Percentiles rank a stretch among this genome's conserved stretches.
Evolutionary conservation across 2,113 vertebrate species (phyloP).

Genomic region (Gobiocypris rarus): DNA sequence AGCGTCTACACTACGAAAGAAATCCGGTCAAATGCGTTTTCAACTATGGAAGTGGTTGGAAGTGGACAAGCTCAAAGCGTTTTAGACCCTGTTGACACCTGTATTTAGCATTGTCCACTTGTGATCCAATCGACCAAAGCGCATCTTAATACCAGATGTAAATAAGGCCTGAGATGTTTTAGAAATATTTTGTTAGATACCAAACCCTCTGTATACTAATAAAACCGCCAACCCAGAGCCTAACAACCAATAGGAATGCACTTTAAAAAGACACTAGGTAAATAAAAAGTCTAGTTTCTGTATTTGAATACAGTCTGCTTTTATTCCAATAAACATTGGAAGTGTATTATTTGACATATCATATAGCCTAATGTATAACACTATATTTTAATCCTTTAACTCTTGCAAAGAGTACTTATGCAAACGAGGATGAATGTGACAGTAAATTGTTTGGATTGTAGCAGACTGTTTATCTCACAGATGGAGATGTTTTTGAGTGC

Average conservation of each 20-base stretch:
- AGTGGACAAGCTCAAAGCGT: too few relatives aligned
- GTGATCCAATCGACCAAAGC: too few relatives aligned
- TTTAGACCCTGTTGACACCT: too few relatives aligned
- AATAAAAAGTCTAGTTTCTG: neutral
- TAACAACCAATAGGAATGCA: neutral
- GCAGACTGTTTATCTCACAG: conserved; percentile 32
- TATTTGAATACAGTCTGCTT: neutral
- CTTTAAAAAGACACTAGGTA: too few relatives aligned
- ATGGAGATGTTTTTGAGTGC: conserved; percentile 20
- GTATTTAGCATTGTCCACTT: too few relatives aligned
- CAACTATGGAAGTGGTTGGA: too few relatives aligned
- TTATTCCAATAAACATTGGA: neutral
- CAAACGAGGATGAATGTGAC: conserved; percentile 17
- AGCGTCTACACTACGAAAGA: too few relatives aligned
- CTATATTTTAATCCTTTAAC: neutral
- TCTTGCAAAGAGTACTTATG: neutral
- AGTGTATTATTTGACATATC: neutral
- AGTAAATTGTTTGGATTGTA: conserved; percentile 33
- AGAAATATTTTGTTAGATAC: neutral
- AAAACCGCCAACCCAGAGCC: neutral
- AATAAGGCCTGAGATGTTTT: neutral
- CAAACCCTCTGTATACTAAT: neutral
- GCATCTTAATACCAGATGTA: too few relatives aligned
- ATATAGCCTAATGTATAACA: neutral
- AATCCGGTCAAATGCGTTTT: too few relatives aligned